phyloP scores from a whole-genome alignment of 1,140 invertebrate genomes.

The Macrotrachela quadricornifera region DNA sequence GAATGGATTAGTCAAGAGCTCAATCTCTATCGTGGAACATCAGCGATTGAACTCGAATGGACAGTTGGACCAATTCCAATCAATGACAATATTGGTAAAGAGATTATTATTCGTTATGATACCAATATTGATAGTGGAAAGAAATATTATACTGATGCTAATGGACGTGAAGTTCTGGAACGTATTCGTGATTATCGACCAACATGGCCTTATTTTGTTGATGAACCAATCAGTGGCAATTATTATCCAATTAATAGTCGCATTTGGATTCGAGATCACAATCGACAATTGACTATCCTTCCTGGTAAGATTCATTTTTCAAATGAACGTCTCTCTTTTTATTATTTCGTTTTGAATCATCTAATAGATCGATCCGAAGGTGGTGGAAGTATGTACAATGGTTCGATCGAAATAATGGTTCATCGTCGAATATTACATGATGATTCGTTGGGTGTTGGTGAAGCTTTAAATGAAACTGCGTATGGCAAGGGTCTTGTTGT shows the following conservation, averaged over 20 bases:
- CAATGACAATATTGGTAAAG: conserved; percentile 34
- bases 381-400: conserved; percentile 48
- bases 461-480: conserved; percentile 66
- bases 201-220: conserved; percentile 42
- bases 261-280: conserved; percentile 34
- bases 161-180: conserved; percentile 64
- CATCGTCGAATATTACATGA: conserved; percentile 64
- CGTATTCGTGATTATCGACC: conserved; percentile 43
- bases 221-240: conserved; percentile 53
- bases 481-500: conserved; percentile 49
- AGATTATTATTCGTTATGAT: conserved; percentile 9
- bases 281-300: not conserved
- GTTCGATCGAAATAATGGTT: conserved; percentile 43
- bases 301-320: not conserved
- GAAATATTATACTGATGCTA: conserved; percentile 74
- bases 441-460: conserved; percentile 72
- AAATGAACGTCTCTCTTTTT: conserved; percentile 35
- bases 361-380: conserved; percentile 69
- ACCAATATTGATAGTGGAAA: conserved; percentile 33
- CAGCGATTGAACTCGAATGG: conserved; percentile 65
- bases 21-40: conserved; percentile 44
- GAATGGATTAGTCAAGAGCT: conserved; percentile 60
- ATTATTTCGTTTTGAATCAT: no score
- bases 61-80: conserved; percentile 72
- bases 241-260: conserved; percentile 76